Evolutionary conservation across 1,140 invertebrate genomes (phyloP), one percentile per base, ranked within the genome.

Genomic region (Bombus sylvicola): DNA sequence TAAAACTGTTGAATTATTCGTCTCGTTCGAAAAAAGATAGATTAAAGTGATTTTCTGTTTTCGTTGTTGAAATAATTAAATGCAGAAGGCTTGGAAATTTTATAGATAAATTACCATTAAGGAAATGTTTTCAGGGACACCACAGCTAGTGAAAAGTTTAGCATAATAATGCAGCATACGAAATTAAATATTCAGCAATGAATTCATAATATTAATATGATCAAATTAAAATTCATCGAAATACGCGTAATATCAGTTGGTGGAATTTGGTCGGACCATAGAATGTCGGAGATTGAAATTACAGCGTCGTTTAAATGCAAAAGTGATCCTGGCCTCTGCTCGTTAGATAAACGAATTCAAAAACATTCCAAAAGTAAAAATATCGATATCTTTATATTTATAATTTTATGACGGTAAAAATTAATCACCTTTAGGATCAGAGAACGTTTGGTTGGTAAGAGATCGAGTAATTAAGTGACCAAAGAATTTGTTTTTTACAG

Each of bases 401-500:
- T 8, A 53, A 18, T 53, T 53, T 53, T 53, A 53, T 8, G 18
- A 22, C 6, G 5, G 47, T 22, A 53, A 53, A 53, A 22, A 62
- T 4, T n/a, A 62, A 62, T 62, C 59, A 1, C 3, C 6, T 62
- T 62, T 62, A n/a, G 8, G 1, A 5, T 62, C n/a, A n/a, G 28
- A n/a, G 12, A 62, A 12, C 10, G 28, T n/a, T 62, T n/a, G 10
- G 0, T 62, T n/a, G 28, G 12, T 62, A 13, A n/a, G 4, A 6
- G 1, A 69, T 25, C 1, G 6, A 53, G 2, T 22, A 53, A 18
- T 69, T 25, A 39, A 9, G 0, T 39, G 57, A 80, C 9, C 34
- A 72, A 47, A 12, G 3, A 39, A 53, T n/a, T 34, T 43, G 0
- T n/a, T 25, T 0, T 81, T 82, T 83, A 66, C 84, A 96, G 96